Base-by-base conservation (phyloP, 2,113 vertebrate species). In the Smithornis capensis region DNA sequence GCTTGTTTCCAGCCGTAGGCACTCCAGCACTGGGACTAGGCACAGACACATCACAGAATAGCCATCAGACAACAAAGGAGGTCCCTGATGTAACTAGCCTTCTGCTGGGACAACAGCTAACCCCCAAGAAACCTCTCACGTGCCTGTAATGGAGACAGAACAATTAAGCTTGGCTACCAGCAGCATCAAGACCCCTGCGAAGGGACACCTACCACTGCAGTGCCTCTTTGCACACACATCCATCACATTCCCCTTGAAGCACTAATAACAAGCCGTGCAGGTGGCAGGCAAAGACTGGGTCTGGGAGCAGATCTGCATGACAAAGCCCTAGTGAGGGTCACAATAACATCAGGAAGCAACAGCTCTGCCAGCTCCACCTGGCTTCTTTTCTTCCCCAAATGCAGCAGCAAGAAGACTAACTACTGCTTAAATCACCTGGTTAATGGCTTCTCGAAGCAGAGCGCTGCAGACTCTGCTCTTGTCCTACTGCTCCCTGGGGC, bases 231-330 rank as follows among this genome's bases (percentile, higher is more conserved):
- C 63, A 47, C 28, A 17, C 67, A 33, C 27, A 33, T 37, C 35
- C n/a, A 70, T 29, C 52, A 19, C 1, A 3, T n/a, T 70, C 12
- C 27, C 16, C 33, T 74, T 2, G 1, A 92, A 76, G n/a, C 35
- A 33, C 45, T 4, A 45, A 47, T 37, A 59, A 8, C 1, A 2
- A 56, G 22, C 12, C 10, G 0, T 3, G 8, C 55, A n/a, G 19
- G 23, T 1, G 0, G 88, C 0, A 1, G 50, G 33, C 19, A 38
- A 88, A 50, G 38, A 56, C 44, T 6, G 10, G 9, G 23, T 33
- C 42, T 10, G 6, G 31, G 29, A 16, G 12, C n/a, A 76, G 45
- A 55, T n/a, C 27, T 5, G 10, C 3, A 4, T 9, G 23, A 17
- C 8, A 2, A 74, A 65, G 47, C 33, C 22, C 37, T 24, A 19